Base-by-base conservation (phyloP, 2,888 invertebrate species). In the Spilosoma lubricipeda region DNA sequence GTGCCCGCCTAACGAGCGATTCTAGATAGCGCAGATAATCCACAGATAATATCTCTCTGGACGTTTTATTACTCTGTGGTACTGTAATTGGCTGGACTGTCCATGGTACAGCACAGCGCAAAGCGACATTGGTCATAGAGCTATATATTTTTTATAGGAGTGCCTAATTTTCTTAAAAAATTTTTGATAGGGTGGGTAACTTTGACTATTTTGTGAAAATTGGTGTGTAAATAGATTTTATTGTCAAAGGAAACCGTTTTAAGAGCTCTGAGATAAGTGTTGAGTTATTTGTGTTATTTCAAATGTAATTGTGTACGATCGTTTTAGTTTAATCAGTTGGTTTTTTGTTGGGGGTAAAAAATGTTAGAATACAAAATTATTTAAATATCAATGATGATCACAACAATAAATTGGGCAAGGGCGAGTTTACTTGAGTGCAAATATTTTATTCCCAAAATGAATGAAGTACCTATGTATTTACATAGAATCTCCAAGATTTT, bases 61-160 rank as follows among this genome's bases (percentile, higher is more conserved):
- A 83, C 85, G 84, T 89, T 90, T 89, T 90, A 90, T 90, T 89
- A 82, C 87, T 86, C 85, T 88, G 85, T 86, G 86, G 70, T 67
- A 70, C 73, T 88, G 86, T 90, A 91, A 90, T 90, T 90, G 90
- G 90, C 82, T 75, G 85, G 82, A 77, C 81, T 81, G 77, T 77
- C 80, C 79, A 83, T 30, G 68, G 68, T 67, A 70, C 70, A 59
- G 82, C 78, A 83, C 82, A 83, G 74, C 56, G 45, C 11, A 7
- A 15, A 20, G 80, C 72, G 45, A 67, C 63, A 72, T 59, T 83
- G 79, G 83, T 30, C 48, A 4, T 20, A 9, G 33, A 69, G 48
- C n/a, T 52, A 52, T 74, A 66, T 59, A 68, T n/a, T 67, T 33
- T 36, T 69, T n/a, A 9, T 39, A 36, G 30, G 20, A n/a, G 56